Base-by-base conservation (phyloP, 2,888 invertebrate species). In the Quadriops clusia region DNA sequence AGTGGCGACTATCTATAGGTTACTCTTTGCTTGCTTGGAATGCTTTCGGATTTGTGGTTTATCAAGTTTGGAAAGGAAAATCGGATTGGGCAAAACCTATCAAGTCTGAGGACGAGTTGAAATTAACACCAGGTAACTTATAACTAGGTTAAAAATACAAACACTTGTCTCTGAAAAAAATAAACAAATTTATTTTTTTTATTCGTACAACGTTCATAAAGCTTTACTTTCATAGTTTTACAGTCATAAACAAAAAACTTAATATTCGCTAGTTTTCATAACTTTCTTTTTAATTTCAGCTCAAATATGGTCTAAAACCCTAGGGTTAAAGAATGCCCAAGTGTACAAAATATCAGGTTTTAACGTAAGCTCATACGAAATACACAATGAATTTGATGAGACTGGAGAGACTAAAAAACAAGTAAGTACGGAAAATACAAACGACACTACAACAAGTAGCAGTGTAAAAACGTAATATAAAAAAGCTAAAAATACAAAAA, bases 21-120 rank as follows among this genome's bases (percentile, higher is more conserved):
- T 82, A 81, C 48, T 71, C 69, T 17, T 32, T 81, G 23, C n/a
- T 74, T 5, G 74, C 76, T 8, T 81, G 80, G 80, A 74, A 81
- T 56, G 75, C 76, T 1, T 74, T 79, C 50, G 80, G 77, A 6
- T 45, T 73, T 10, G 69, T 79, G 3, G 41, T 65, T 11, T 79
- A 74, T 44, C 67, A 63, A 56, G 51, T 65, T 7, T 73, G 63
- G 39, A 57, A 50, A 1, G 79, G 79, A 3, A 75, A 73, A 48
- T 63, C 56, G 4, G 75, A 78, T 51, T 79, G 78, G 78, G 76
- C 77, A 1, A 63, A 70, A 43, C 69, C 68, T 42, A 54, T 70
- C 3, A 76, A 75, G 54, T 53, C 67, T 5, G 71, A 75, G 25
- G 73, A 71, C 37, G 75, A 77, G 39, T 50, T 58, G 9, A 39